Percentiles rank a stretch among this genome's conserved stretches.
Evolutionary conservation across 23 tunicate species (phyloP).

Genomic region (Diplosoma virens): DNA sequence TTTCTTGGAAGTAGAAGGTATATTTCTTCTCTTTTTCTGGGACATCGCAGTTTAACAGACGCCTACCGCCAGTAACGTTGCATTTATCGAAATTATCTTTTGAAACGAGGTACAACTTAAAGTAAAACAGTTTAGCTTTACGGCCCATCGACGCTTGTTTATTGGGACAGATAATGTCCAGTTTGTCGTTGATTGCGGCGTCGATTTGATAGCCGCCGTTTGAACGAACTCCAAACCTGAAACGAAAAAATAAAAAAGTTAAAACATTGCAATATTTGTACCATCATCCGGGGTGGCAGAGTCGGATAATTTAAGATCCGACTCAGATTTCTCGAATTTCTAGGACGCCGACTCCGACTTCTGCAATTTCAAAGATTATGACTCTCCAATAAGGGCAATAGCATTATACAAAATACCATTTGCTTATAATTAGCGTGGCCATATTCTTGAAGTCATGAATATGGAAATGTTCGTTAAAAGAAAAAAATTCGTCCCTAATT

Average conservation of each 20-base stretch:
- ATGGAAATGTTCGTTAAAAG: no score
- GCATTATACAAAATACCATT: no score
- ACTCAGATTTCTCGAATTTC: no score
- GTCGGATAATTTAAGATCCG: no score
- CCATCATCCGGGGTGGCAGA: no score
- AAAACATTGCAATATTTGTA: no score
- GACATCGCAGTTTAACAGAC: conserved; percentile 70
- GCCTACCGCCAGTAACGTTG: conserved; percentile 50
- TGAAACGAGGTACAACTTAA: conserved; percentile 60
- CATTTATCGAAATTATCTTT: conserved; percentile 53
- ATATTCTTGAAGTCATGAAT: no score
- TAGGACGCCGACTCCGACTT: no score
- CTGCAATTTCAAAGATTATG: no score
- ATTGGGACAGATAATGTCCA: conserved; percentile 91
- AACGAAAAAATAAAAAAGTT: conserved; percentile 8
- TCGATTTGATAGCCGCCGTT: neutral
- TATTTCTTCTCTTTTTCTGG: conserved; percentile 88
- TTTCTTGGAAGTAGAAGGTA: conserved; percentile 80
- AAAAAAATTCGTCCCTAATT: no score
- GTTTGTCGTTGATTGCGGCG: conserved; percentile 60
- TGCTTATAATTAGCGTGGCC: no score
- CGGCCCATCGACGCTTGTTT: conserved; percentile 15
- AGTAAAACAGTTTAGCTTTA: conserved; percentile 53
- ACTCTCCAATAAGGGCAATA: no score
- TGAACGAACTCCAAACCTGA: conserved; percentile 12